Evolutionary conservation across 2,888 invertebrate species (phyloP), one percentile per base, ranked within the genome.

Genomic region (Eristalinus sepulchralis): DNA sequence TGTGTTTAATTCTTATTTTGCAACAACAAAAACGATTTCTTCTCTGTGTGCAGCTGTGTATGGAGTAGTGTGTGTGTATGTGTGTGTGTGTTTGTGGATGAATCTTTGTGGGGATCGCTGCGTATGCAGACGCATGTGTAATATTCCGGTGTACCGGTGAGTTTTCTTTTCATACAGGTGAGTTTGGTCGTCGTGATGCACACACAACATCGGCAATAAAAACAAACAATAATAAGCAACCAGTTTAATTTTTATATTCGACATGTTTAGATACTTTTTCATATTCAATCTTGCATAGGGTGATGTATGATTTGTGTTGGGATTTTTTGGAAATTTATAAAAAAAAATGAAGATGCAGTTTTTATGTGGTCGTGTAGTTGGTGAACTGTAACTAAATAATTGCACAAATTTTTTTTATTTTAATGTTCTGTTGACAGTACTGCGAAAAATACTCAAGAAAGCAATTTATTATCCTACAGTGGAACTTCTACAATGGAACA

Each of bases 161-260:
- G 83, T 86, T 86, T 82, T 85, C 85, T 85, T 86, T 86, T 86
- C 75, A 57, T 86, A 83, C 86, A 86, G 86, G 86, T 86, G 86
- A 86, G 86, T 79, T 86, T n/a, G n/a, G n/a, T 86, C 78, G 68
- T 78, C 64, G 47, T 77, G 68, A 27, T 70, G 68, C 70, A 84
- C 63, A 72, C 70, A 72, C 53, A 68, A 53, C 73, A 31, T 60
- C 75, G 60, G 59, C 80, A 77, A 76, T 62, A 72, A 85, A 80
- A 76, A 84, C 72, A 82, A 81, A 78, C 72, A 75, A 86, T 83
- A 83, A 79, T 75, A 79, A 83, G 78, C 75, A 86, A 83, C 83
- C 83, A 75, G 83, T 86, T 86, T 83, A 75, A 78, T 79, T 78
- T 75, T 86, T 86, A 71, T 86, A 73, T 86, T 86, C 73, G 62